phyloP scores from a whole-genome alignment of 2,888 invertebrate species.

The Tanaodytes sp. region DNA sequence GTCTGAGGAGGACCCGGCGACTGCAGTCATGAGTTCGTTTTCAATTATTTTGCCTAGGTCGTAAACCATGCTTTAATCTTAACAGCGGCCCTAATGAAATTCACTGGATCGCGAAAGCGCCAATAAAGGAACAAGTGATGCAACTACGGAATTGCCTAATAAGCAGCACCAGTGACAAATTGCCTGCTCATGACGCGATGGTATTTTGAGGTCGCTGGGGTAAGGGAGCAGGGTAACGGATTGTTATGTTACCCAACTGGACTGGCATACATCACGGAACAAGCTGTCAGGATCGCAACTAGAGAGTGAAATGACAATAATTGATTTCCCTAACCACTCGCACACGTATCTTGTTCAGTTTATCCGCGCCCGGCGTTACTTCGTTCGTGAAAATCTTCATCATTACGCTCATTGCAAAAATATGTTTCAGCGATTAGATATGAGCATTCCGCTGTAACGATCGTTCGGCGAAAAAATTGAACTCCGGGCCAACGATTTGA shows the following conservation, averaged over 20 bases:
- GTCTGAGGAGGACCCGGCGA: no score
- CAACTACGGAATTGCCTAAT: constrained; percentile 70
- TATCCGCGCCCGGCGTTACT: constrained; percentile 45
- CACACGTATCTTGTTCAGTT: constrained; percentile 39
- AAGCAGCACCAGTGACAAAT: constrained; percentile 72
- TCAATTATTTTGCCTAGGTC: no score
- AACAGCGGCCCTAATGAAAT: constrained; percentile 59
- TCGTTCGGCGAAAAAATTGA: no score
- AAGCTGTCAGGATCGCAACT: constrained; percentile 68
- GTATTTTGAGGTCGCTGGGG: constrained; percentile 65
- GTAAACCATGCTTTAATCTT: constrained; percentile 60
- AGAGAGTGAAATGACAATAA: constrained; percentile 70
- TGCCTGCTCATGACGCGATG: constrained; percentile 68
- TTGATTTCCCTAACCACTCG: constrained; percentile 66
- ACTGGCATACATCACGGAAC: constrained; percentile 67
- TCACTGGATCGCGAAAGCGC: constrained; percentile 67
- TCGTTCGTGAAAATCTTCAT: no score
- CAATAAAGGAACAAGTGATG: constrained; percentile 68
- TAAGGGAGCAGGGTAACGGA: constrained; percentile 64
- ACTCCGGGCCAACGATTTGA: no score
- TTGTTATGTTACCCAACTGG: constrained; percentile 65
- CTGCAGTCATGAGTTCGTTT: no score
- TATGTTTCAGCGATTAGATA: no score
- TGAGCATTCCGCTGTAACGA: no score
- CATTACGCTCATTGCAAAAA: no score